Conservation (phyloP, 64 coral and sea anemone species). For the Stichodactyla helianthus region DNA sequence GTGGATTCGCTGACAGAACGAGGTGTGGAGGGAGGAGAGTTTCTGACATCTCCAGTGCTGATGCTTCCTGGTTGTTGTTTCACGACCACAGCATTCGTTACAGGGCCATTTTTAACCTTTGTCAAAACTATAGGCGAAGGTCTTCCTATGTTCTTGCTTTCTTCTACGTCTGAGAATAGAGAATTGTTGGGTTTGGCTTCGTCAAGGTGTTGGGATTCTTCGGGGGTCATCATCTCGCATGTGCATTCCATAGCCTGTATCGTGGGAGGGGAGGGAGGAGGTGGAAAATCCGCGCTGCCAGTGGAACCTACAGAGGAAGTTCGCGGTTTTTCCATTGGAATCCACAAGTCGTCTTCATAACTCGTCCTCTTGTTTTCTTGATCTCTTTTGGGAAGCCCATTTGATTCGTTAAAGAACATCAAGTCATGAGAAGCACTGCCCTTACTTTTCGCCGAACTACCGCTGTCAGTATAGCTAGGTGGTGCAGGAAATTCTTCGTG, state of each 20-base stretch:
- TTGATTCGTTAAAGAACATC: slow-evolving; percentile 40
- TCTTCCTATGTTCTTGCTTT: slow-evolving; percentile 24
- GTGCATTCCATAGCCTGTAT: slow-evolving; percentile 40
- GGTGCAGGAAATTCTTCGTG: slow-evolving; percentile 40
- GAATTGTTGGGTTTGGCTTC: slow-evolving; percentile 11
- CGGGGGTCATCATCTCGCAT: slow-evolving; percentile 15
- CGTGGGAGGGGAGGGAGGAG: slow-evolving; percentile 20
- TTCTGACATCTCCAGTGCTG: not conserved
- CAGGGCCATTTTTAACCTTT: slow-evolving; percentile 27
- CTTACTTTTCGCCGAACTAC: not conserved
- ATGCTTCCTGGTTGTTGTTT: slow-evolving; percentile 16
- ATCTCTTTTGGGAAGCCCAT: not conserved
- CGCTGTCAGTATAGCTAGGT: not conserved
- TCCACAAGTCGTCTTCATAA: slow-evolving; percentile 28
- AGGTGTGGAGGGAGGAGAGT: not conserved
- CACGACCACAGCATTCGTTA: slow-evolving; percentile 39
- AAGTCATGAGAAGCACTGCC: slow-evolving; percentile 23
- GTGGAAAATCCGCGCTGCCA: slow-evolving; percentile 23
- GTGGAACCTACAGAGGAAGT: not conserved
- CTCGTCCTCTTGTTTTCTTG: slow-evolving; percentile 2
- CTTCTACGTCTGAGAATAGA: slow-evolving; percentile 25
- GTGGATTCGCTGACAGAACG: slow-evolving; percentile 20
- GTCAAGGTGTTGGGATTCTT: slow-evolving; percentile 5
- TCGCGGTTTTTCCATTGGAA: slow-evolving; percentile 13
- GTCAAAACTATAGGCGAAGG: slow-evolving; percentile 52